Conservation (phyloP, 53 echinoderm and acorn worm species). For the Stichopus horrens region DNA sequence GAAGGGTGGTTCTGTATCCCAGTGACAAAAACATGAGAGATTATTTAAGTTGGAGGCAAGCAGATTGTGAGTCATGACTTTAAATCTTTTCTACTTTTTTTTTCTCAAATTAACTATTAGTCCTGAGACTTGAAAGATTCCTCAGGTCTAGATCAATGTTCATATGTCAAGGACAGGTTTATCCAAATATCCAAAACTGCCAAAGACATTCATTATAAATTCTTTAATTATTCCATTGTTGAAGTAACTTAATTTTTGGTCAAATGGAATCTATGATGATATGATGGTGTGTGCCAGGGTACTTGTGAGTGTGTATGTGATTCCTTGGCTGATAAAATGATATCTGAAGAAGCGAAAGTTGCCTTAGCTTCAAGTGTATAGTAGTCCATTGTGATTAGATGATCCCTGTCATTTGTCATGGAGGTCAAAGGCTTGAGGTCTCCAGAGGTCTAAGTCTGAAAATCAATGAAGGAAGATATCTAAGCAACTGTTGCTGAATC, state of each 20-base stretch:
- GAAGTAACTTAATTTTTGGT: too few relatives aligned
- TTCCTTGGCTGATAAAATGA: background rate
- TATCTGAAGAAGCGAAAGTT: constrained; percentile 8
- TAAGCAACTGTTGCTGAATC: background rate
- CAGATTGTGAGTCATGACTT: constrained; percentile 76
- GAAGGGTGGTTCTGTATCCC: constrained; percentile 80
- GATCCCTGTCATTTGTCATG: background rate
- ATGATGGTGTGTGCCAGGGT: too few relatives aligned
- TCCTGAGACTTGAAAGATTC: too few relatives aligned
- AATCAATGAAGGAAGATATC: background rate
- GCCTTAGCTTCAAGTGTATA: background rate
- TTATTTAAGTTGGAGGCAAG: constrained; percentile 97
- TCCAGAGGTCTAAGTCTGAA: background rate
- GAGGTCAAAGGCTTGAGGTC: background rate
- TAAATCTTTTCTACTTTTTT: background rate
- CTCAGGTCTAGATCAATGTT: too few relatives aligned
- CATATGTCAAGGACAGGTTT: too few relatives aligned
- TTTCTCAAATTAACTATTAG: too few relatives aligned
- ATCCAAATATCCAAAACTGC: too few relatives aligned
- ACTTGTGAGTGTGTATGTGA: too few relatives aligned
- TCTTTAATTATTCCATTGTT: too few relatives aligned
- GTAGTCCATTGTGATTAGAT: background rate
- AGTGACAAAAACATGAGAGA: constrained; percentile 83
- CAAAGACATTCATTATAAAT: too few relatives aligned
- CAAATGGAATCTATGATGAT: too few relatives aligned